phyloP scores from a whole-genome alignment of 1,140 invertebrate species.

The Lepidurus packardi region DNA sequence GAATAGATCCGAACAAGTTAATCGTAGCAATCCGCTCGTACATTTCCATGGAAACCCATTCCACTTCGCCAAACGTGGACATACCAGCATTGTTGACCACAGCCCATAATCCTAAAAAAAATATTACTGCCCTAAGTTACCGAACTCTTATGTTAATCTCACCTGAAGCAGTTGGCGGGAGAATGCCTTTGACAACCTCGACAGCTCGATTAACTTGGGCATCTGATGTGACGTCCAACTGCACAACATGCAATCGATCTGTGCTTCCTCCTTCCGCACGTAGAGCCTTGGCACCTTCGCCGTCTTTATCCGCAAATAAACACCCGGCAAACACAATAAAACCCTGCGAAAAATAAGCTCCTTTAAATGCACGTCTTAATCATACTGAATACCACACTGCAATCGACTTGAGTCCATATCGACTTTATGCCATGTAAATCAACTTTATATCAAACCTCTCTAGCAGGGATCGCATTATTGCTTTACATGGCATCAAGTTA shows the following conservation, averaged over 20 bases:
- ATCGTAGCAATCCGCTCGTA: constrained; percentile 54
- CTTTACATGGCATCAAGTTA: too few species aligned
- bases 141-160: not conserved
- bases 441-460: not conserved
- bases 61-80: constrained; percentile 79
- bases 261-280: constrained; percentile 60
- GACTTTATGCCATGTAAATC: too few species aligned
- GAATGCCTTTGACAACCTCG: constrained; percentile 64
- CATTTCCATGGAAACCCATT: constrained; percentile 72
- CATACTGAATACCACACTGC: not conserved
- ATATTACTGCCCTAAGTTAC: not conserved
- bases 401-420: constrained; percentile 4
- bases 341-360: constrained; percentile 47
- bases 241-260: constrained; percentile 62
- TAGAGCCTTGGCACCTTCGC: constrained; percentile 60
- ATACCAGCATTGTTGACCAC: constrained; percentile 55
- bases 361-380: not conserved
- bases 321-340: constrained; percentile 77
- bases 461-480: too few species aligned
- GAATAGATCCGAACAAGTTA: constrained; percentile 60
- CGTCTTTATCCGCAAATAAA: constrained; percentile 52
- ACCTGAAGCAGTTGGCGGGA: constrained; percentile 56
- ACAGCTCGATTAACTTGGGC: constrained; percentile 65
- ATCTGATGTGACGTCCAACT: constrained; percentile 68
- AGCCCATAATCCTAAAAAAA: constrained; percentile 41